Base-by-base conservation (phyloP, 2,888 invertebrate genomes). In the Heliconius ethilla region DNA sequence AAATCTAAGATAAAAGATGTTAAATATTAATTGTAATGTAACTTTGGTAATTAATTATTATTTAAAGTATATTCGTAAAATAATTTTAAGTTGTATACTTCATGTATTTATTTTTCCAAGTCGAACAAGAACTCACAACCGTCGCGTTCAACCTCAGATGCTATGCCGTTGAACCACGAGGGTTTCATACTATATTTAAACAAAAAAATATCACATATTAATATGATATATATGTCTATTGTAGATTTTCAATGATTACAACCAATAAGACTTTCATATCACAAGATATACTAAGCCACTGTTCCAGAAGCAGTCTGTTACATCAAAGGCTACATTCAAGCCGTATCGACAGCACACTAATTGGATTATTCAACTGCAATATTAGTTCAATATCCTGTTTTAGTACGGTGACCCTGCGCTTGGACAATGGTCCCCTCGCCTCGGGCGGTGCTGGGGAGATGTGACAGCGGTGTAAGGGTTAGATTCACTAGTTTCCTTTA, bases 291-390 rank as follows among this genome's bases (percentile, higher is more conserved):
- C 70, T 51, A 25, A 51, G 22, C 9, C 29, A 33, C 51, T 33
- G 45, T 70, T 70, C n/a, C 29, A 22, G 65, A 51, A 65, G 45
- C 40, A 66, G 27, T 27, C n/a, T 25, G 51, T 75, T 82, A 78
- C 75, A 80, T 90, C 90, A 91, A 91, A 91, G 89, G 87, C 85
- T 83, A 84, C 81, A 86, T 85, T 83, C 87, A 86, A 83, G 82
- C 85, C 85, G 86, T 83, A 83, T 85, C 85, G 86, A 85, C 85
- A 85, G 87, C 85, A 83, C 82, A 84, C 90, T 91, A 91, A 92
- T 92, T 91, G 91, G 89, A 91, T 91, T 91, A 90, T 88, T 87
- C 86, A 86, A 87, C 87, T 88, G 88, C 88, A 88, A 90, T 91
- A 92, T 91, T 90, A 91, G 89, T 89, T 86, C 88, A 89, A 90